Evolutionary conservation across 1,140 invertebrate genomes (phyloP).

Genomic region (Hycleus phaleratus): DNA sequence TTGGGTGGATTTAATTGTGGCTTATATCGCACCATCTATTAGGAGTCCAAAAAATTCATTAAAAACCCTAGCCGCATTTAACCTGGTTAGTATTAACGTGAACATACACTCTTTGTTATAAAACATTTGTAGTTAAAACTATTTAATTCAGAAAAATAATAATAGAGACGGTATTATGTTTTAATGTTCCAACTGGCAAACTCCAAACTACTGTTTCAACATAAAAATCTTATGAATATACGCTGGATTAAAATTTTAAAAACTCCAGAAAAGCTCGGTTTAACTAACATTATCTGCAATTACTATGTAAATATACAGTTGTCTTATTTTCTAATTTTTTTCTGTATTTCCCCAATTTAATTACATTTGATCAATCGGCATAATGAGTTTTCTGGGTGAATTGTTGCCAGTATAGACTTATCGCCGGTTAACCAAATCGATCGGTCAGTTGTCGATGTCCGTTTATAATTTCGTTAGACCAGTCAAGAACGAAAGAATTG

Average conservation of each 20-base stretch:
- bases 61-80: no score
- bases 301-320: no score
- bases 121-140: no score
- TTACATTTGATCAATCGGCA: neutral
- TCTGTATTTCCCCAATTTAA: neutral
- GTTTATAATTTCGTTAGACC: conserved; percentile 12
- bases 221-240: conserved; percentile 8
- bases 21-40: no score
- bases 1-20: no score
- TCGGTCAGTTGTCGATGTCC: conserved; percentile 1
- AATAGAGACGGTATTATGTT: neutral
- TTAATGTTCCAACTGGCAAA: neutral
- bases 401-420: neutral
- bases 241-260: neutral
- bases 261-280: neutral
- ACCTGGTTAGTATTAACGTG: no score
- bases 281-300: neutral
- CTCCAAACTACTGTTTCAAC: conserved; percentile 2
- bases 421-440: neutral
- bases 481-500: conserved; percentile 11
- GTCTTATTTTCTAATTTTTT: neutral
- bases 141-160: no score
- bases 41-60: no score
- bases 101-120: no score
- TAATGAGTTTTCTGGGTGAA: neutral